Conservation (phyloP, 2,113 vertebrate species). For the Nesoenas mayeri region DNA sequence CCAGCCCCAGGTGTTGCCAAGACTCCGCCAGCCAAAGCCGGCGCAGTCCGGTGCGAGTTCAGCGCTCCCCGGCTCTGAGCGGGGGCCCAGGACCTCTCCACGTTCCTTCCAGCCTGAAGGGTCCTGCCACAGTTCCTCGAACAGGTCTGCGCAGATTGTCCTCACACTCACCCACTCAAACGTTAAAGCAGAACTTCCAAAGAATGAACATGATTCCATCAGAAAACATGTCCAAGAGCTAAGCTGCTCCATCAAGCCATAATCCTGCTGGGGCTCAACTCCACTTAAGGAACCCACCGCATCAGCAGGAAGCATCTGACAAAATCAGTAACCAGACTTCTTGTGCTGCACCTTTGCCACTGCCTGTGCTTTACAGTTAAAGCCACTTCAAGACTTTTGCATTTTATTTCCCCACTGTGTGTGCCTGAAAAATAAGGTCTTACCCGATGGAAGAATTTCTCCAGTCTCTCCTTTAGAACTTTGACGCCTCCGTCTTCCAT, state of each 20-base stretch:
- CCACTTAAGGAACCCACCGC: background rate
- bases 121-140: background rate
- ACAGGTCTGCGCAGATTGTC: background rate
- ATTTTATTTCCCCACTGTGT: background rate
- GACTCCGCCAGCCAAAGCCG: background rate
- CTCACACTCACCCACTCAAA: background rate
- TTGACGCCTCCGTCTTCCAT: conserved; percentile 92
- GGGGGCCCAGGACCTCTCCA: background rate
- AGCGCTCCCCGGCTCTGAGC: background rate
- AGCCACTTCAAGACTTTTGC: background rate
- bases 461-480: conserved; percentile 90
- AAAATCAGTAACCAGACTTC: background rate
- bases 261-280: background rate
- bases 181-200: background rate
- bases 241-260: background rate
- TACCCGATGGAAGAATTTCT: conserved; percentile 99
- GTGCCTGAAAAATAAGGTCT: conserved; percentile 31
- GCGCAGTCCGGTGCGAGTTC: background rate
- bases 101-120: background rate
- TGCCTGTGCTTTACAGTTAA: background rate
- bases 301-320: background rate
- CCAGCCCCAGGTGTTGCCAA: background rate
- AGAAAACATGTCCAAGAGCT: background rate
- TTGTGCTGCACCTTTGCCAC: background rate
- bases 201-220: background rate